Evolutionary conservation across 2,113 vertebrate genomes (phyloP).

Genomic region (Ahaetulla prasina): DNA sequence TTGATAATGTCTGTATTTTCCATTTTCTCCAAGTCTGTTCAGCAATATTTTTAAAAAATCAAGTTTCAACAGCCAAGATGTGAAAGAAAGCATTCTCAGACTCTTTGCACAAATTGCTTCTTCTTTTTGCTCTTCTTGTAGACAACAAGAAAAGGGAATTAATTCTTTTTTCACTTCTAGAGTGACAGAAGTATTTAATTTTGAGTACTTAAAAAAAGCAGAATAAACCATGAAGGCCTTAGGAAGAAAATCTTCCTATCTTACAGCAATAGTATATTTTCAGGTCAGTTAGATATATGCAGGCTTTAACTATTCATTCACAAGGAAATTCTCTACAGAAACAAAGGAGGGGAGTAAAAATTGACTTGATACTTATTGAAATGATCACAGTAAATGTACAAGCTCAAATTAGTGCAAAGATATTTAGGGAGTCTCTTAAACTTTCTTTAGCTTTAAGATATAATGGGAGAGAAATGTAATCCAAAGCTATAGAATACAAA

Average conservation of each 20-base stretch:
- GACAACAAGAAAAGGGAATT: not conserved
- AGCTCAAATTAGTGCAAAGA: not conserved
- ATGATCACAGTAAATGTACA: not conserved
- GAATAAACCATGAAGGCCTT: not conserved
- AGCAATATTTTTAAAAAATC: not conserved
- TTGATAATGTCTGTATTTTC: not conserved
- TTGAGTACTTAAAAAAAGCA: not conserved
- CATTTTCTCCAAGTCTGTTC: not conserved
- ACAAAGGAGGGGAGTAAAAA: not conserved
- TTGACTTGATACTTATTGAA: not conserved
- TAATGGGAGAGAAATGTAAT: not conserved
- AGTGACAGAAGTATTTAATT: not conserved
- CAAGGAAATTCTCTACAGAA: not conserved
- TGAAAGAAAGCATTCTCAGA: not conserved
- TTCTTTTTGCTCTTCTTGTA: not conserved
- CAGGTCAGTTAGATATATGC: not conserved
- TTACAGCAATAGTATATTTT: not conserved
- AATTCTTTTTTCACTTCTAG: not conserved
- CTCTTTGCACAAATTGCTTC: not conserved
- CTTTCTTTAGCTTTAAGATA: not conserved
- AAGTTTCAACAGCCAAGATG: not conserved
- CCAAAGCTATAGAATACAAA: not conserved
- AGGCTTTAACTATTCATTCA: not conserved
- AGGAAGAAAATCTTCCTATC: not conserved
- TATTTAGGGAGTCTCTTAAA: not conserved